A percentile compares a stretch with the other conserved stretches of the same genome.
Conservation (phyloP, 2,797 vertebrate genomes). For the Parauchenoglanis ngamensis region DNA sequence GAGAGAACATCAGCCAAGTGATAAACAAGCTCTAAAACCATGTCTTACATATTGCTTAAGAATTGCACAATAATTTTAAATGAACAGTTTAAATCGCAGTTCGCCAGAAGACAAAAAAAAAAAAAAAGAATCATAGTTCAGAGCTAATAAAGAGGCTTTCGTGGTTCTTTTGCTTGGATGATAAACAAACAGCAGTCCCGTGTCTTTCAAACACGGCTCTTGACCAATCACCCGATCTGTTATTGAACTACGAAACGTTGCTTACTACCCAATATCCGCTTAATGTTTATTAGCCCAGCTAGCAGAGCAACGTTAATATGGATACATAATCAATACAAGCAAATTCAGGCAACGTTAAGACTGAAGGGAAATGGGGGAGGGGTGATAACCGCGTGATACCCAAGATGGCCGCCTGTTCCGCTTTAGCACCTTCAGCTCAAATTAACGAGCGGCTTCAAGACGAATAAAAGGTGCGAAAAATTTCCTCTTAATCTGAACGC, state of each 20-base stretch:
- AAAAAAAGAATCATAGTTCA: too few species aligned
- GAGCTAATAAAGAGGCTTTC: too few species aligned
- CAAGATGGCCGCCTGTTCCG: not conserved
- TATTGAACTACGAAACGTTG: not conserved
- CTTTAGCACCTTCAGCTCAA: not conserved
- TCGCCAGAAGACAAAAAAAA: too few species aligned
- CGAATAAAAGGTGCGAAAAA: not conserved
- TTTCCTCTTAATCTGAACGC: not conserved
- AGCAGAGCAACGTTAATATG: not conserved
- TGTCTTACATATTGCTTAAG: too few species aligned
- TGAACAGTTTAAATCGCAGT: too few species aligned
- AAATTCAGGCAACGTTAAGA: not conserved
- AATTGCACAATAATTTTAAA: too few species aligned
- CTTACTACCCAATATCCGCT: not conserved
- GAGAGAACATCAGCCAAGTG: too few species aligned
- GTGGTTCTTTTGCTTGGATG: not conserved
- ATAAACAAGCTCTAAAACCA: too few species aligned
- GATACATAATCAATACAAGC: not conserved
- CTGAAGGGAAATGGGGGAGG: not conserved
- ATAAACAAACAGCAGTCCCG: not conserved
- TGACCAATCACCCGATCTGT: too few species aligned
- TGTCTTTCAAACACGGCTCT: too few species aligned
- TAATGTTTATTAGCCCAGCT: not conserved
- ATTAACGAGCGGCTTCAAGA: not conserved
- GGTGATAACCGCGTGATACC: not conserved